phyloP scores from a whole-genome alignment of 1,140 invertebrate species.

The Drosophila chauvacae region DNA sequence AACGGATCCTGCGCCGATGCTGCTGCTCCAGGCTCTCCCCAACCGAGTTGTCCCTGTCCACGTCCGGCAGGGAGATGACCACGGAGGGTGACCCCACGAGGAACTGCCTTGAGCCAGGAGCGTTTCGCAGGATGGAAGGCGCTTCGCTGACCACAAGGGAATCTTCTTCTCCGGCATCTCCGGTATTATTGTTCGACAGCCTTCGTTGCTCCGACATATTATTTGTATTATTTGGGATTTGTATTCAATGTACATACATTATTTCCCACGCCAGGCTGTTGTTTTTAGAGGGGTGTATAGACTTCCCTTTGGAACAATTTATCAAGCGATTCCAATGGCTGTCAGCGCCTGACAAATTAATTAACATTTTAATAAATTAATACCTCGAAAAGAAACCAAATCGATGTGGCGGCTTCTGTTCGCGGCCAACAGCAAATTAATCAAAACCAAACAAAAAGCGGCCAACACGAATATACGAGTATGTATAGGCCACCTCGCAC shows the following conservation, averaged over 20 bases:
- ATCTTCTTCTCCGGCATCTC: neutral
- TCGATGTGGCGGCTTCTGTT: conserved; percentile 66
- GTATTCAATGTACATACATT: neutral
- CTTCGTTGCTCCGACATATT: conserved; percentile 14
- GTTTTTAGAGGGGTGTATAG: neutral
- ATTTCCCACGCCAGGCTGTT: conserved; percentile 10
- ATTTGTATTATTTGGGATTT: conserved; percentile 1
- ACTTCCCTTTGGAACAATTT: conserved; percentile 12
- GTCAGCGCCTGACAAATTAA: conserved; percentile 72
- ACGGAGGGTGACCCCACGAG: conserved; percentile 21
- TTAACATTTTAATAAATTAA: conserved; percentile 77
- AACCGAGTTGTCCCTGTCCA: too few species aligned
- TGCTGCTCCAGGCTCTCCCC: conserved; percentile 31
- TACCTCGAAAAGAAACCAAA: conserved; percentile 58
- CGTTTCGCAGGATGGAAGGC: conserved; percentile 10
- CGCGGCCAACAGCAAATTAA: conserved; percentile 57
- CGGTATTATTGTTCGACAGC: neutral
- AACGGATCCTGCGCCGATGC: conserved; percentile 31
- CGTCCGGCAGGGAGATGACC: conserved; percentile 31
- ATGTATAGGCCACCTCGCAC: neutral
- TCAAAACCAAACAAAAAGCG: conserved; percentile 57
- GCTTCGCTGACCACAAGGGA: neutral
- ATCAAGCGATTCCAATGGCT: conserved; percentile 23
- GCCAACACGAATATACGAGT: conserved; percentile 2
- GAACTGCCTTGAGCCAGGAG: neutral